Base-by-base conservation (phyloP, 1,140 invertebrate species). In the Fopius arisanus region DNA sequence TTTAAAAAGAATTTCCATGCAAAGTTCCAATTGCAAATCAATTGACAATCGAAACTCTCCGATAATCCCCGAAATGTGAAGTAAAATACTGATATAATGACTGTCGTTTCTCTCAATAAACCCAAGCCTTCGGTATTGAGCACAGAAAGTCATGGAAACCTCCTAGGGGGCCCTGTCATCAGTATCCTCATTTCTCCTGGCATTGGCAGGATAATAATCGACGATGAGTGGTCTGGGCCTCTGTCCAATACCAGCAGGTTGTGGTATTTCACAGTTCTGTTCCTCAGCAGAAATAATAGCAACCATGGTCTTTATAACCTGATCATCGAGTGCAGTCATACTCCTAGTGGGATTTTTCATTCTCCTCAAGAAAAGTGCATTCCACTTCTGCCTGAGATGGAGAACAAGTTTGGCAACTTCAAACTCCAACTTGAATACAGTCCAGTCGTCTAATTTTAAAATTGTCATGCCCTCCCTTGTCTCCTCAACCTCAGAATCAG, bases 391-490 rank as follows among this genome's bases (percentile, higher is more conserved):
- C 28, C 96, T 87, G 19, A 96, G 88, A 82, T 93, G 91, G 74
- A 93, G 89, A 6, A 93, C 89, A 33, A 94, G 87, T 51, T 92
- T 89, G 0, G 92, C 92, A 70, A 91, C 90, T 26, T 93, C 90
- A 4, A 91, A 90, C 79, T 94, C 92, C 0, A 93, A 87, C 51
- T 90, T 90, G 82, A 96, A 95, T n/a, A 91, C 90, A 28, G 94
- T 90, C 94, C 94, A 96, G 72, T 96, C 93, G 79, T 96, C 94
- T 0, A 96, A 82, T 82, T 91, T 91, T 19, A 93, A 83, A 54
- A 89, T 88, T 6, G 92, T 90, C 16, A 88, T 91, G 10, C 88
- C 89, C 70, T 92, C 91, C 2, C 90, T 90, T 67, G 90, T 89
- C 51, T 92, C 89, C 73, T 92, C 91, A 72, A 88, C 89, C 78